Evolutionary conservation across 2,113 vertebrate genomes (phyloP), one percentile per base, ranked within the genome.

Genomic region (Octodon degus): DNA sequence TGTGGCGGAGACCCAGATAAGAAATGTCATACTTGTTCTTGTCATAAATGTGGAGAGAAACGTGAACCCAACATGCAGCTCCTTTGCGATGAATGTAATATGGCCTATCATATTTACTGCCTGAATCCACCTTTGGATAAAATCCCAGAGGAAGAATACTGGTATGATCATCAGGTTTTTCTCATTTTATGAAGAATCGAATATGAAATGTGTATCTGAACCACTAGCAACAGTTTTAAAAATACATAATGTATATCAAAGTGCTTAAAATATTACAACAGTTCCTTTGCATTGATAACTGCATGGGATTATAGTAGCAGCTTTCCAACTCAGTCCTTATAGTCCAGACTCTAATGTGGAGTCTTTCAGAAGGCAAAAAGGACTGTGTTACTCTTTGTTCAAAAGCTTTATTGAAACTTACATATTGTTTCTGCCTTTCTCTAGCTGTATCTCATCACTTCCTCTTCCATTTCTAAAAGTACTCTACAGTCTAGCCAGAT

Each of bases 91-190:
- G 99, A 99, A 98, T 99, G 99, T 98, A 99, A 99, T 98, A 99
- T 99, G 99, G 99, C 99, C 72, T 99, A 99, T 98, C 99, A 99
- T 97, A 99, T 99, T 97, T 99, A 99, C 98, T 99, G 99, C 97
- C 98, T 99, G 98, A 99, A 99, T 97, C 99, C 99, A 43, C 99
- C 99, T 8, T 98, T 99, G 98, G 98, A 99, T 98, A 99, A 99
- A 98, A 99, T 99, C 98, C 99, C 99, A 43, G 99, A 99, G 96
- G 99, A 99, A 95, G 99, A 99, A 96, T 99, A 99, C 98, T 99
- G 99, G 99, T 99, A 99, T 99, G 98, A 98, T 97, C 96, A 93
- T 87, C n/a, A 72, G 58, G 58, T 9, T 43, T 80, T 94, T 91
- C n/a, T 86, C 63, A 14, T 50, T 90, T 0, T 83, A 11, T 95